These are phyloP conservation scores for Anarsia innoxiella DNA, from an alignment of 2,888 invertebrate species.

Conservation along the genomic window DNA sequence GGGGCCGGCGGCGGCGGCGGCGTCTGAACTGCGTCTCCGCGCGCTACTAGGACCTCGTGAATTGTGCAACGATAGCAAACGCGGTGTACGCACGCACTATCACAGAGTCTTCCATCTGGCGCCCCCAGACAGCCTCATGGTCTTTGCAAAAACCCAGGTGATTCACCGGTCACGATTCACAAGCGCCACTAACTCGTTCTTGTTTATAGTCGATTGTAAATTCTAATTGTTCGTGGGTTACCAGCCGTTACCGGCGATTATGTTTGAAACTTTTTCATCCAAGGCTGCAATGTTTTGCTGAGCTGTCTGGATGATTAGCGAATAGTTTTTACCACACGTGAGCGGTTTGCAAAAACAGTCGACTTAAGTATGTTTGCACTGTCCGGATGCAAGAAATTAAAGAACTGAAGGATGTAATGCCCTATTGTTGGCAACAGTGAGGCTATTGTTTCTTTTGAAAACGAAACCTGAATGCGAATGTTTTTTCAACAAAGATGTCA, in stretches of 20 bases:
- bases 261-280: slow-evolving; percentile 19
- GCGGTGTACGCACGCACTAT: slow-evolving; percentile 56
- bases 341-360: slow-evolving; percentile 26
- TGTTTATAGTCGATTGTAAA: slow-evolving; percentile 14
- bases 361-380: slow-evolving; percentile 13
- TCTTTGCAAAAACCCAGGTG: slow-evolving; percentile 33
- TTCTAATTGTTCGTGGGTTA: slow-evolving; percentile 28
- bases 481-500: slow-evolving; percentile 18
- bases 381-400: slow-evolving; percentile 13
- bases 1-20: slow-evolving; percentile 30
- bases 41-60: slow-evolving; percentile 35
- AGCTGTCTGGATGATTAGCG: slow-evolving; percentile 21
- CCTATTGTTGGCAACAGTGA: slow-evolving; percentile 16
- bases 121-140: slow-evolving; percentile 19
- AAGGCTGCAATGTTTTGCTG: slow-evolving; percentile 26
- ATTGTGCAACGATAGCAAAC: slow-evolving; percentile 66
- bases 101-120: slow-evolving; percentile 30
- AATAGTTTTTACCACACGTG: slow-evolving; percentile 22
- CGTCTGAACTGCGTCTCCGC: slow-evolving; percentile 58
- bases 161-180: slow-evolving; percentile 27
- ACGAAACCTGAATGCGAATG: slow-evolving; percentile 12
- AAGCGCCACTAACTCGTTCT: slow-evolving; percentile 16
- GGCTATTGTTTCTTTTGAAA: slow-evolving; percentile 16
- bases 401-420: slow-evolving; percentile 19
- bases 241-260: slow-evolving; percentile 24